These are phyloP conservation scores for Embidobia sp. DNA, from an alignment of 2,888 invertebrate genomes.

Conservation along the genomic window DNA sequence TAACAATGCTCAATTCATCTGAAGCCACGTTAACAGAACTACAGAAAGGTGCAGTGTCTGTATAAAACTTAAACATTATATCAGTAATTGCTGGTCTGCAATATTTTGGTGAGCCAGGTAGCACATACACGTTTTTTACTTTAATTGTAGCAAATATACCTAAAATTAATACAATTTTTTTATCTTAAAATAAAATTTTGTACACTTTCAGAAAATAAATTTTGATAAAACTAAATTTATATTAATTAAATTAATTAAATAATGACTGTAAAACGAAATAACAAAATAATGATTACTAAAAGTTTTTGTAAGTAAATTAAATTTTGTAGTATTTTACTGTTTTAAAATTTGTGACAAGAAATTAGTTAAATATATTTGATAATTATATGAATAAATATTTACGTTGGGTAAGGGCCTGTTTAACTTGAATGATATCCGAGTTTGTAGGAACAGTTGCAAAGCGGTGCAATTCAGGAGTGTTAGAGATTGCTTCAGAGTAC, in stretches of 20 bases:
- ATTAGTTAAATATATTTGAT: no score
- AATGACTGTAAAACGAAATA: no score
- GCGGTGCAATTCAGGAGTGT: slow-evolving; percentile 68
- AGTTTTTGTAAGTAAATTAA: no score
- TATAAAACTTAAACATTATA: slow-evolving; percentile 66
- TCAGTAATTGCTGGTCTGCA: slow-evolving; percentile 73
- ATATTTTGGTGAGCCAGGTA: slow-evolving; percentile 85
- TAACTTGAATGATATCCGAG: slow-evolving; percentile 71
- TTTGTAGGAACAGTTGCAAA: slow-evolving; percentile 71
- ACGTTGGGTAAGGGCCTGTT: slow-evolving; percentile 38
- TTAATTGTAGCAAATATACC: slow-evolving; percentile 67
- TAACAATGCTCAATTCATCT: slow-evolving; percentile 71
- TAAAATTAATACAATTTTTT: slow-evolving; percentile 9
- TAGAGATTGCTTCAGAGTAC: slow-evolving; percentile 67
- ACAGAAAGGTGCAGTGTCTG: slow-evolving; percentile 51
- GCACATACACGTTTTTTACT: slow-evolving; percentile 84
- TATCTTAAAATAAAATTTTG: no score
- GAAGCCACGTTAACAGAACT: slow-evolving; percentile 69
- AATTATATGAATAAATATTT: background rate
- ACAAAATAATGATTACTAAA: no score
- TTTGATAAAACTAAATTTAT: no score
- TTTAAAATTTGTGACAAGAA: no score
- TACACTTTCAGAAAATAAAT: background rate
- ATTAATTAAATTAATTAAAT: no score
- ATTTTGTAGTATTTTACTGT: no score